These are phyloP conservation scores for Agrilus mali DNA, from an alignment of 2,888 invertebrate species.

Conservation along the genomic window DNA sequence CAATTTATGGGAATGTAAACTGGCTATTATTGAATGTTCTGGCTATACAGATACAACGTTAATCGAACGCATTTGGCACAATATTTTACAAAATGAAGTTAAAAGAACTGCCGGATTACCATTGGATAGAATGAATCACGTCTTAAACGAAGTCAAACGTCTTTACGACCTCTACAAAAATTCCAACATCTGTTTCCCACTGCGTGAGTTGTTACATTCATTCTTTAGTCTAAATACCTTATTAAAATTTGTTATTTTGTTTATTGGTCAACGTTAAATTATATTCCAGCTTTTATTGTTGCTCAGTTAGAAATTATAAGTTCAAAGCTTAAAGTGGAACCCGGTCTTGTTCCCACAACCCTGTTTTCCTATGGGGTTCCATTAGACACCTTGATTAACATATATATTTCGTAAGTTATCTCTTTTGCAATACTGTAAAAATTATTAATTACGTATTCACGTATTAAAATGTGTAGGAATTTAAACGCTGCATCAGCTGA, in stretches of 20 bases:
- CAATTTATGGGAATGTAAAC: conserved; percentile 83
- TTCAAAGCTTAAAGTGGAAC: conserved; percentile 57
- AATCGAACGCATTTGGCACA: conserved; percentile 85
- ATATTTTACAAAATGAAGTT: conserved; percentile 57
- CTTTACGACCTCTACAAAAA: conserved; percentile 67
- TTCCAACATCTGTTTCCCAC: conserved; percentile 78
- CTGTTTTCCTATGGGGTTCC: conserved; percentile 67
- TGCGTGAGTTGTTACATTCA: conserved; percentile 43
- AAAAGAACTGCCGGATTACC: conserved; percentile 34
- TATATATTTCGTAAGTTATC: conserved; percentile 61
- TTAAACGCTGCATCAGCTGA: conserved; percentile 26
- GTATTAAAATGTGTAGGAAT: conserved; percentile 9
- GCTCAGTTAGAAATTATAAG: conserved; percentile 66
- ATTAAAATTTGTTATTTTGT: not conserved
- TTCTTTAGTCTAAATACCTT: not conserved
- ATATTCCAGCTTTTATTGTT: conserved; percentile 57
- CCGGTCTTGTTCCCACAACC: conserved; percentile 59
- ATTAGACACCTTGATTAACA: conserved; percentile 63
- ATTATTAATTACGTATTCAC: too few relatives aligned
- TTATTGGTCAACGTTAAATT: conserved; percentile 4
- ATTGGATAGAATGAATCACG: conserved; percentile 50
- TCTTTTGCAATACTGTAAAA: too few relatives aligned
- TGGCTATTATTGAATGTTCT: conserved; percentile 90
- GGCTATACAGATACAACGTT: conserved; percentile 80
- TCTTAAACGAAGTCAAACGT: conserved; percentile 63